phyloP scores from a whole-genome alignment of 2,797 vertebrate genomes.

The Phrynocephalus forsythii region DNA sequence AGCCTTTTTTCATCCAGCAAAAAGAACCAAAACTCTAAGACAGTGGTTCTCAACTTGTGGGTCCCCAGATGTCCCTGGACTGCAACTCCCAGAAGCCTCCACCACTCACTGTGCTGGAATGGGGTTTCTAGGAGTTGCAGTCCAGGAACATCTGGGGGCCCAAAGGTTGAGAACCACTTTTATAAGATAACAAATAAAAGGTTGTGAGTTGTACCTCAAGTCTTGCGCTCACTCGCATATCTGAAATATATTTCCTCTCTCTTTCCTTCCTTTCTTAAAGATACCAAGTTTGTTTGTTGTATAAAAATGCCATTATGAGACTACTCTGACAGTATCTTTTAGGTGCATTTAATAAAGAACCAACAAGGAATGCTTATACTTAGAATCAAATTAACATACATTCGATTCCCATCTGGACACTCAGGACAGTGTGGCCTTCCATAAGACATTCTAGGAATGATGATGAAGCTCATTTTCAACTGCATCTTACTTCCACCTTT shows the following conservation, averaged over 20 bases:
- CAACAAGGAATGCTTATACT: neutral
- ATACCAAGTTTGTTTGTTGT: neutral
- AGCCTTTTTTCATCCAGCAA: neutral
- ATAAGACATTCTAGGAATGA: neutral
- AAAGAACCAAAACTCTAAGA: neutral
- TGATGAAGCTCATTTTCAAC: neutral
- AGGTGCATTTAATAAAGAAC: neutral
- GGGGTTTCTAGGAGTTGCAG: no score
- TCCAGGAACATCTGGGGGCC: no score
- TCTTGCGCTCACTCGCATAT: neutral
- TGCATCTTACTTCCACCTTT: neutral
- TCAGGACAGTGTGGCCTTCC: neutral
- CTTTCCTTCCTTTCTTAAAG: constrained; percentile 7
- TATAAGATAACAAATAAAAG: neutral
- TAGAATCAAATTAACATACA: neutral
- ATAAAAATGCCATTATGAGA: fast-evolving
- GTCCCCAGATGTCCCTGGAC: no score
- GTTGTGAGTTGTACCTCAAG: neutral
- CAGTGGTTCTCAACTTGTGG: no score
- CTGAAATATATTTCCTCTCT: constrained; percentile 16
- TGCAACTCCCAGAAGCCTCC: no score
- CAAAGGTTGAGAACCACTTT: no score
- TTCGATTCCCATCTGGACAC: neutral
- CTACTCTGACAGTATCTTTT: neutral
- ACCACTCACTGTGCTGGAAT: no score